Evolutionary conservation across 2,113 vertebrate genomes (phyloP).

Genomic region (chimpanzee (Pan troglodytes)): NHGRI_mPanTro3-v2.1_pri NC_072403.2:135947001-135947500

Average conservation of each 20-base stretch:
- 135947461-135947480: neutral
- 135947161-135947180: neutral
- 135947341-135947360: neutral
- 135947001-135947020: neutral
- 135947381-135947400: neutral
- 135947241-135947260: neutral
- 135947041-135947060: neutral
- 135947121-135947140: neutral
- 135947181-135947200: neutral
- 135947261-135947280: neutral
- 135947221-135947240: neutral
- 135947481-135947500: neutral
- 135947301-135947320: neutral
- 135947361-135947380: neutral
- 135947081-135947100: neutral
- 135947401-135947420: neutral
- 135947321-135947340: neutral
- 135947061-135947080: neutral
- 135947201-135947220: neutral
- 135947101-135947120: neutral
- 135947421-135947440: neutral
- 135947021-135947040: neutral
- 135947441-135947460: neutral
- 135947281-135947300: neutral
- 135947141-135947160: neutral